Base-by-base conservation (phyloP, 2,888 invertebrate species). In the Tinea pellionella region DNA sequence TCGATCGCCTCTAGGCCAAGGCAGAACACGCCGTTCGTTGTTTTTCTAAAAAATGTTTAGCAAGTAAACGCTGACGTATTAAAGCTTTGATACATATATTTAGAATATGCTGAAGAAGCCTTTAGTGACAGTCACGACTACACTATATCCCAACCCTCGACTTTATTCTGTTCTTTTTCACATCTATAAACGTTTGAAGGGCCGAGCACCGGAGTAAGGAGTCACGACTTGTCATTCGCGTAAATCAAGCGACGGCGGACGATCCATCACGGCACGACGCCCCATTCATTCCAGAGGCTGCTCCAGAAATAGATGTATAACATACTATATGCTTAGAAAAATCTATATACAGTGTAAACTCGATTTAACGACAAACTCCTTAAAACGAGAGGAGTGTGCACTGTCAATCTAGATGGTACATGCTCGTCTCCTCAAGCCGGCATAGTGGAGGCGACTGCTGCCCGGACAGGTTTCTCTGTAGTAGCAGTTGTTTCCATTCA, bases 231-330 rank as follows among this genome's bases (percentile, higher is more conserved):
- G 57, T 57, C 32, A 13, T 55, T 37, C 59, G 43, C 64, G 62
- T 86, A 85, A 86, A 86, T 86, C 86, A 85, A 72, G 74, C 65
- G 67, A 65, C 75, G 73, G 66, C 70, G 68, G 64, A 65, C 72
- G 77, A 85, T 86, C 83, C 80, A 85, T 86, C 86, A 86, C 72
- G 80, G 67, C 67, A 66, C 71, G 74, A 67, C 71, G 72, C 67
- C 69, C 76, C 83, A 86, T 86, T 18, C 59, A 59, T 59, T 43
- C 43, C 29, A n/a, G 57, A 32, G 12, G 12, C 32, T 32, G 32
- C 57, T 57, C 57, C 32, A 57, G 6, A 57, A 57, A 57, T 57
- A 57, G 57, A 24, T n/a, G 12, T 24, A 18, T 53, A 53, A n/a
- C 53, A 24, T 16, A 9, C 19, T 1, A 24, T 12, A 24, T 37